phyloP scores from a whole-genome alignment of 2,888 invertebrate genomes.

The Coremacera marginata region DNA sequence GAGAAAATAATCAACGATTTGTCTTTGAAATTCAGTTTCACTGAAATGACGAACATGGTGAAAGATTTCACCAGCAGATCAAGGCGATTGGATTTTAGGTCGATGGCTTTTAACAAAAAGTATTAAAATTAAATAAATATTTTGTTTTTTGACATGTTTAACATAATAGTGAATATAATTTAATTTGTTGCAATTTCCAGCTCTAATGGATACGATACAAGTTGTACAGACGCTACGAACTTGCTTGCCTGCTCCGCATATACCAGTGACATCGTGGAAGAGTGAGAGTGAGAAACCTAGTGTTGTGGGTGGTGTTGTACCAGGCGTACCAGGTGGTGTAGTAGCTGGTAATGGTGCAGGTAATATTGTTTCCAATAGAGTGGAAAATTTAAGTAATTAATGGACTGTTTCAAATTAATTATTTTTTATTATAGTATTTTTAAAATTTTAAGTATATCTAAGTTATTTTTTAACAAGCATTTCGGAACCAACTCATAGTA shows the following conservation, averaged over 20 bases:
- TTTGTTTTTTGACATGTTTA: too few species aligned
- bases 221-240: constrained; percentile 87
- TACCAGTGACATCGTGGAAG: constrained; percentile 91
- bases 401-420: constrained; percentile 5
- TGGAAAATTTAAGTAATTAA: constrained; percentile 52
- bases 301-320: constrained; percentile 47
- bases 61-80: too few species aligned
- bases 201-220: constrained; percentile 87
- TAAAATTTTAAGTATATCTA: not conserved
- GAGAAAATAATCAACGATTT: too few species aligned
- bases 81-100: too few species aligned
- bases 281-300: constrained; percentile 74
- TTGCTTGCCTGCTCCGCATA: constrained; percentile 88
- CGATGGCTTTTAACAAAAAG: too few species aligned
- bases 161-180: not conserved
- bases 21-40: too few species aligned
- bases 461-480: not conserved
- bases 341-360: constrained; percentile 39
- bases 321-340: constrained; percentile 31
- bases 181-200: constrained; percentile 66
- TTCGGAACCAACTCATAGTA: not conserved
- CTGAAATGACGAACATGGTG: too few species aligned
- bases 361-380: constrained; percentile 46
- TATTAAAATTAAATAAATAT: too few species aligned
- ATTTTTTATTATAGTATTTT: not conserved